Evolutionary conservation across 2,113 vertebrate species (phyloP).

Genomic region (Mellivora capensis): DNA sequence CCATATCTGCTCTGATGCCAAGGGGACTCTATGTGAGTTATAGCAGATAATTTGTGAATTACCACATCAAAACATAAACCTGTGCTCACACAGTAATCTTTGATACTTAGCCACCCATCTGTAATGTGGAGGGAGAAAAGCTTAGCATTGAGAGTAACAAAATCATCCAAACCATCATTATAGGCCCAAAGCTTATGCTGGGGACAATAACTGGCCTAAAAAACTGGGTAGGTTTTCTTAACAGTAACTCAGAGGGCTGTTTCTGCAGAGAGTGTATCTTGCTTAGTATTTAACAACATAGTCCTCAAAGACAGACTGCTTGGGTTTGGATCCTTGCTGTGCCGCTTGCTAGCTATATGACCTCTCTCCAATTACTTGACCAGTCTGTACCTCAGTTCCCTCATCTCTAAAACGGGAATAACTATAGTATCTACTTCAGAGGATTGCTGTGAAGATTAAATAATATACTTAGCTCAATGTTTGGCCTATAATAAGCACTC

Average conservation of each 20-base stretch:
- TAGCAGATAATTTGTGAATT: slow-evolving; percentile 33
- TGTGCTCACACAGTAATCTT: slow-evolving; percentile 14
- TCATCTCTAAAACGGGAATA: neutral
- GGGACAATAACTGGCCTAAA: neutral
- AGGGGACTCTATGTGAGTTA: neutral
- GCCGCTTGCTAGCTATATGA: neutral
- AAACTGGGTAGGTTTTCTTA: neutral
- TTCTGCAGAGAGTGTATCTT: neutral
- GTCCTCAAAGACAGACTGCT: neutral
- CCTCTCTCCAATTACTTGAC: slow-evolving; percentile 11
- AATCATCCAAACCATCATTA: neutral
- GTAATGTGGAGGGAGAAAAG: neutral
- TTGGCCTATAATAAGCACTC: neutral
- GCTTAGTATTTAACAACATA: neutral
- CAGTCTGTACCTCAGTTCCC: neutral
- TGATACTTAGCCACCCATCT: neutral
- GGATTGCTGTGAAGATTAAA: slow-evolving; percentile 9
- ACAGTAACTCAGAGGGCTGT: neutral
- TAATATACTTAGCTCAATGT: neutral
- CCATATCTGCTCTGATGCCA: neutral
- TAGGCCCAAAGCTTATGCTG: neutral
- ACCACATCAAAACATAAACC: neutral
- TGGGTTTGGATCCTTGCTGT: neutral
- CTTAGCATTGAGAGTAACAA: neutral
- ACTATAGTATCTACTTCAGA: neutral